A percentile compares a stretch with the other conserved stretches of the same genome.
phyloP scores from a whole-genome alignment of 1,140 invertebrate genomes.

The Stegodyphus dumicola region DNA sequence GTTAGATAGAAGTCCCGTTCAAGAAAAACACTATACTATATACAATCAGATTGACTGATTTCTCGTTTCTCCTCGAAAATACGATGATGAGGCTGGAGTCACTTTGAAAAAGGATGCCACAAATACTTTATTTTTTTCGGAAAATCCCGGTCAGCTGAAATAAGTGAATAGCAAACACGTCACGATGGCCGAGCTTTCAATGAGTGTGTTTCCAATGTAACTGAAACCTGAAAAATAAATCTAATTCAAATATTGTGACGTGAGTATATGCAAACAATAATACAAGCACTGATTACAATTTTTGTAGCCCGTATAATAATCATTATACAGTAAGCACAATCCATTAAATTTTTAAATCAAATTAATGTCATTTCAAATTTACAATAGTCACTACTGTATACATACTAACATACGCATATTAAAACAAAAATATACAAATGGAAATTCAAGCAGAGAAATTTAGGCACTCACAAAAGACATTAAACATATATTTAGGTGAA shows the following conservation, averaged over 20 bases:
- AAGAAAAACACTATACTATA: conserved; percentile 44
- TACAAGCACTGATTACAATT: no score
- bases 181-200: conserved; percentile 2
- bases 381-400: no score
- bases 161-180: conserved; percentile 10
- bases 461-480: no score
- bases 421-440: no score
- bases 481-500: no score
- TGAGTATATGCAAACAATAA: no score
- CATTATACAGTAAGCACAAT: no score
- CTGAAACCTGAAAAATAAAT: conserved; percentile 28
- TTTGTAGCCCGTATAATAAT: no score
- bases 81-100: not conserved
- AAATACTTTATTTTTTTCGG: not conserved
- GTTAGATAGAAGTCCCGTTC: not conserved
- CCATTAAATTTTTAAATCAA: no score
- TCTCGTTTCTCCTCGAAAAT: not conserved
- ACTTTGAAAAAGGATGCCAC: conserved; percentile 31
- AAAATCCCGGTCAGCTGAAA: conserved; percentile 32
- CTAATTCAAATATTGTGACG: not conserved
- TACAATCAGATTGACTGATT: conserved; percentile 7
- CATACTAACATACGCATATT: no score
- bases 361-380: no score
- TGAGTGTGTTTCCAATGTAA: not conserved
- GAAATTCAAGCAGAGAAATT: no score